Conservation (phyloP, 2,113 vertebrate species). For the Dromas ardeola region DNA sequence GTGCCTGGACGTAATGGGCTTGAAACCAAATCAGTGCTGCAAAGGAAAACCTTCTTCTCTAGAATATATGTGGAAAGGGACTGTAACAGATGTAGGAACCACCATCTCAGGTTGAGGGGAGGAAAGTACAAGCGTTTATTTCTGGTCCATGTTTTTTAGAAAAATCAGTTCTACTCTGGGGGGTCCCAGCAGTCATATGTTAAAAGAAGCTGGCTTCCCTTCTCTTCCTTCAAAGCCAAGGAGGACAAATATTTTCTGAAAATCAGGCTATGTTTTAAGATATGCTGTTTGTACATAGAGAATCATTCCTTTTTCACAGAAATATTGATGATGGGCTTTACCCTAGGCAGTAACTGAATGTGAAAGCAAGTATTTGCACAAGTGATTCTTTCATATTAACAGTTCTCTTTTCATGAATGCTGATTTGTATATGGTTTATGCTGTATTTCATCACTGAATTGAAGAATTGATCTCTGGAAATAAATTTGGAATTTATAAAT, state of each 20-base stretch:
- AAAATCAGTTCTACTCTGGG: background rate
- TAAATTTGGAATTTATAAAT: background rate
- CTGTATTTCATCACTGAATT: background rate
- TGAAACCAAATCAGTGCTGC: slow-evolving; percentile 18
- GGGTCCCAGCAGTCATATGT: background rate
- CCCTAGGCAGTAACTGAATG: background rate
- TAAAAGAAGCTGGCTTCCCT: background rate
- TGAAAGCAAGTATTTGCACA: background rate
- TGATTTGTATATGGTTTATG: background rate
- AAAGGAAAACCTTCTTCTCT: background rate
- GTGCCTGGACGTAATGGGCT: background rate
- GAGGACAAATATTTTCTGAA: background rate
- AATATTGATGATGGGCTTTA: background rate
- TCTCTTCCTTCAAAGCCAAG: background rate
- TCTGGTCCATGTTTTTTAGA: background rate
- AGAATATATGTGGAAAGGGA: background rate
- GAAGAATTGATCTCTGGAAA: background rate
- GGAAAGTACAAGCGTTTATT: background rate
- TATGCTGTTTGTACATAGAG: background rate
- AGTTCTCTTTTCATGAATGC: background rate
- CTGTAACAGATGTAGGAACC: background rate
- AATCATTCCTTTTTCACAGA: background rate
- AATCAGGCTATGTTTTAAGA: background rate
- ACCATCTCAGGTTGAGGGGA: background rate
- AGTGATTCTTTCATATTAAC: background rate